These are phyloP conservation scores for Coenonympha glycerion DNA, from an alignment of 2,888 invertebrate species.

Conservation along the genomic window DNA sequence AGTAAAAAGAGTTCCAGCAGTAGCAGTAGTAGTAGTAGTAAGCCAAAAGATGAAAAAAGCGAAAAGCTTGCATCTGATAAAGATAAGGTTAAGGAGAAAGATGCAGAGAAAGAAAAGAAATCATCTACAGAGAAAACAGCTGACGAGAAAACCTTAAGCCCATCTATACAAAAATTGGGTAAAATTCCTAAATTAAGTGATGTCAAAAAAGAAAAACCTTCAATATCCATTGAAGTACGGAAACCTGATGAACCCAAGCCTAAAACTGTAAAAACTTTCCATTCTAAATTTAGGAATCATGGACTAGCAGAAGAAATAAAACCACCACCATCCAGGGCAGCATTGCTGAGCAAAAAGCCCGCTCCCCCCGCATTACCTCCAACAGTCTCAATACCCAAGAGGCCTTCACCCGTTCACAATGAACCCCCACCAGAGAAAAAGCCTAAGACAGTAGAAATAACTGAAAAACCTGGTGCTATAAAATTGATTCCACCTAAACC, in stretches of 20 bases:
- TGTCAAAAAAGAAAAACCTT: constrained; percentile 80
- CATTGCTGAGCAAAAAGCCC: constrained; percentile 77
- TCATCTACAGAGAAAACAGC: constrained; percentile 77
- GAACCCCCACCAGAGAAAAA: constrained; percentile 85
- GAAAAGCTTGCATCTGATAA: constrained; percentile 45
- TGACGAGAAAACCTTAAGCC: constrained; percentile 80
- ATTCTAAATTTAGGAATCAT: constrained; percentile 93
- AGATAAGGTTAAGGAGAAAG: constrained; percentile 47
- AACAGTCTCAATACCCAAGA: constrained; percentile 60
- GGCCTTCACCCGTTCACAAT: constrained; percentile 67
- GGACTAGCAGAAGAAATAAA: constrained; percentile 91
- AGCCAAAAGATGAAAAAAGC: constrained; percentile 51
- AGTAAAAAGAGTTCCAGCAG: constrained; percentile 33
- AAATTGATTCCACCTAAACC: constrained; percentile 92
- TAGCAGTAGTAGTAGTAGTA: constrained; percentile 42
- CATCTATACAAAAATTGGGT: constrained; percentile 83
- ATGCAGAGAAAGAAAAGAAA: constrained; percentile 42
- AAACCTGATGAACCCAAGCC: constrained; percentile 84
- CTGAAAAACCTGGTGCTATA: constrained; percentile 82
- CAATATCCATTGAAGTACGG: constrained; percentile 87
- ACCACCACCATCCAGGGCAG: constrained; percentile 86
- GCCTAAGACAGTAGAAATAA: constrained; percentile 74
- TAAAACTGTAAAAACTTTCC: constrained; percentile 93
- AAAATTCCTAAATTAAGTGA: constrained; percentile 85
- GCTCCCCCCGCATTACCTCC: constrained; percentile 66